Evolutionary conservation across 2,888 invertebrate genomes (phyloP).

Genomic region (Drosophila multiciliata): DNA sequence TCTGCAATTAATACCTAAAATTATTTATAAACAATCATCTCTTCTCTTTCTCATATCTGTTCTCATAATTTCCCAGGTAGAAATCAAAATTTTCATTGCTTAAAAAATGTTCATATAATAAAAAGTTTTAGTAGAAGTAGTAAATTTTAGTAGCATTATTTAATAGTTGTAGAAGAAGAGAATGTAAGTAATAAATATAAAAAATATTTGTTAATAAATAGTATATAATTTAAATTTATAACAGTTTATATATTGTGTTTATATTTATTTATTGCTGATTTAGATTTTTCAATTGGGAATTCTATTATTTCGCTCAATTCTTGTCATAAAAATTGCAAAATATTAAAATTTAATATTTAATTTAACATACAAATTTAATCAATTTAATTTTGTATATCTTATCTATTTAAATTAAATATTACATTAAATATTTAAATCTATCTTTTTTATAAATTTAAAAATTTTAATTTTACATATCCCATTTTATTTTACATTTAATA

Average conservation of each 20-base stretch:
- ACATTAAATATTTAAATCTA: too few relatives aligned
- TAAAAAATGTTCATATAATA: rapidly evolving
- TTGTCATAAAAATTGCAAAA: too few relatives aligned
- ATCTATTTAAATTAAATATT: too few relatives aligned
- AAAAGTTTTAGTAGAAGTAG: background rate
- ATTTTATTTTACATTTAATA: background rate
- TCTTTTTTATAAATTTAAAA: too few relatives aligned
- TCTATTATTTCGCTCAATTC: too few relatives aligned
- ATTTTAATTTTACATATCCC: background rate
- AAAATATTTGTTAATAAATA: background rate
- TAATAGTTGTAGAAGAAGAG: background rate
- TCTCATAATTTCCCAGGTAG: background rate
- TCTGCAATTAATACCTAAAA: background rate
- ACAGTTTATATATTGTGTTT: background rate
- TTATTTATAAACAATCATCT: background rate
- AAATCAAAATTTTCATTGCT: background rate
- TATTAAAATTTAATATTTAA: too few relatives aligned
- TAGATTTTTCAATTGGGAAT: too few relatives aligned
- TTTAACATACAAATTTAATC: too few relatives aligned
- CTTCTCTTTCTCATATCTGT: too few relatives aligned
- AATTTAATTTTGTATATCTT: too few relatives aligned
- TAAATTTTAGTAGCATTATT: background rate
- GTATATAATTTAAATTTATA: background rate
- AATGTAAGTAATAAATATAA: background rate
- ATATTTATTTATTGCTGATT: too few relatives aligned